Conservation (phyloP, 2,797 vertebrate species). For the Arnoldichthys spilopterus region DNA sequence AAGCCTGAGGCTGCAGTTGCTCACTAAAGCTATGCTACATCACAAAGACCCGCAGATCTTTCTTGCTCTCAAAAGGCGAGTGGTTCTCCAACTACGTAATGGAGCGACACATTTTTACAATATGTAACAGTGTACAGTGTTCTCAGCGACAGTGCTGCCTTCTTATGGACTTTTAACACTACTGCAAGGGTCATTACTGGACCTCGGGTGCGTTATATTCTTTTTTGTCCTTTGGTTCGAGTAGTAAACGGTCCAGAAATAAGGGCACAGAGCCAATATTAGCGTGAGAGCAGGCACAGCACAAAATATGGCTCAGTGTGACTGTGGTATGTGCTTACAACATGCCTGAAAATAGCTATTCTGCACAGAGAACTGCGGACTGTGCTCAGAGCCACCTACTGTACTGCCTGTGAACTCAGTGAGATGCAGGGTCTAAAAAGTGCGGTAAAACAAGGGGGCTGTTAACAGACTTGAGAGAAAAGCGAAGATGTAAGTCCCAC, state of each 20-base stretch:
- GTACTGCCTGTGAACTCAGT: no score
- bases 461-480: no score
- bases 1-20: conserved; percentile 51
- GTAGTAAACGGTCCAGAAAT: not conserved
- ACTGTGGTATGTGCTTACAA: not conserved
- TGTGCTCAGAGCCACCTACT: no score
- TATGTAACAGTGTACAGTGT: conserved; percentile 39
- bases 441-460: no score
- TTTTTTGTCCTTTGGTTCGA: not conserved
- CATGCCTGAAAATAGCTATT: no score
- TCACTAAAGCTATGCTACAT: conserved; percentile 25
- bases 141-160: conserved; percentile 17
- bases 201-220: conserved; percentile 17
- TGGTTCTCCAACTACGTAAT: conserved; percentile 31
- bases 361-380: no score
- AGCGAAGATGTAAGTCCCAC: no score
- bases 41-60: conserved; percentile 15
- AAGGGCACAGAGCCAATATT: not conserved
- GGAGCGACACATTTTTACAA: conserved; percentile 28
- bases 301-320: not conserved
- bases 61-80: conserved; percentile 29
- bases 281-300: no score
- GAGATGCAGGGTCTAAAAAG: no score
- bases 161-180: conserved; percentile 14
- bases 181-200: conserved; percentile 28